Conservation (phyloP, 1,140 invertebrate species). For the Centruroides sculpturatus region DNA sequence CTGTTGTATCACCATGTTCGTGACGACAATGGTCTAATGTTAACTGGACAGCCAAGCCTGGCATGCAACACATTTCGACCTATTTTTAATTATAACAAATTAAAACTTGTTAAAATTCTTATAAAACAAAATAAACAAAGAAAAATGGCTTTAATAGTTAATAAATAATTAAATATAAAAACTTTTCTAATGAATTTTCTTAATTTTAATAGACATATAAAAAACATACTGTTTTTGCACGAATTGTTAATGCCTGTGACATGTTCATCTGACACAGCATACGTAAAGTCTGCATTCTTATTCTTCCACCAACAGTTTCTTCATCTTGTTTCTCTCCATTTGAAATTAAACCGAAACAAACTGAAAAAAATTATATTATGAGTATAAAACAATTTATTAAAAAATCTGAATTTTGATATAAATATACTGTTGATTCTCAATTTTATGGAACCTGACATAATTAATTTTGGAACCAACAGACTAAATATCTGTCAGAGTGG, state of each 20-base stretch:
- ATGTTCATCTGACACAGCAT: constrained; percentile 82
- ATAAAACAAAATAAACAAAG: no score
- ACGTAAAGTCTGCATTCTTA: constrained; percentile 54
- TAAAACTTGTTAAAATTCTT: no score
- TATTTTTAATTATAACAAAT: constrained; percentile 17
- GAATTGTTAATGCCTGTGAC: constrained; percentile 58
- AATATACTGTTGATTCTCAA: no score
- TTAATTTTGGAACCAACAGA: no score
- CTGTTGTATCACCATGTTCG: constrained; percentile 11
- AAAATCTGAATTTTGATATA: no score
- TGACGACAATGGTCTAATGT: constrained; percentile 39
- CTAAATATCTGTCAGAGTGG: no score
- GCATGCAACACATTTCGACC: constrained; percentile 74
- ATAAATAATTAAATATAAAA: no score
- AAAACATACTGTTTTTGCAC: constrained; percentile 39
- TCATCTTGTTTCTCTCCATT: constrained; percentile 83
- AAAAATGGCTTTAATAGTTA: no score
- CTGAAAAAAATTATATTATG: constrained; percentile 33
- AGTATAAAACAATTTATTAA: no score
- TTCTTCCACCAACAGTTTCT: constrained; percentile 48
- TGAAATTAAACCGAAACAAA: constrained; percentile 64
- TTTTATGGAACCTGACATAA: no score
- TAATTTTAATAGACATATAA: not conserved
- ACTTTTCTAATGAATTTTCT: no score
- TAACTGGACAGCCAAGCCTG: constrained; percentile 63